These are phyloP conservation scores for Rostratula benghalensis DNA, from an alignment of 2,113 vertebrate genomes.

Conservation along the genomic window DNA sequence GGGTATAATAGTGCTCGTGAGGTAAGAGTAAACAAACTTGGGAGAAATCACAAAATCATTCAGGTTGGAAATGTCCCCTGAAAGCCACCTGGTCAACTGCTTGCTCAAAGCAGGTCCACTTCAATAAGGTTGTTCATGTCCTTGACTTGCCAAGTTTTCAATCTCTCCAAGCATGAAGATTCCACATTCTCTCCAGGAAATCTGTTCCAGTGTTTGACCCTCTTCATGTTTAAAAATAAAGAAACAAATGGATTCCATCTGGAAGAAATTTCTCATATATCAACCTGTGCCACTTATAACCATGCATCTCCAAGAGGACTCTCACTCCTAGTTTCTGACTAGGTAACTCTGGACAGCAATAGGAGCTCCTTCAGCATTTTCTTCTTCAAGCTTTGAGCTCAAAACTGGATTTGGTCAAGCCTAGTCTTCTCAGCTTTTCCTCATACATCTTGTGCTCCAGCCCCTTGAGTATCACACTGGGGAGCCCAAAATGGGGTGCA, in stretches of 20 bases:
- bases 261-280: background rate
- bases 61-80: background rate
- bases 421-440: background rate
- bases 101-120: background rate
- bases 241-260: background rate
- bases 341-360: background rate
- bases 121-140: background rate
- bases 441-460: background rate
- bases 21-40: background rate
- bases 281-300: rapidly evolving
- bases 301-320: background rate
- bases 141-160: background rate
- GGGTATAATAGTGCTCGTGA: background rate
- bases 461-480: background rate
- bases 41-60: background rate
- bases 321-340: background rate
- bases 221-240: background rate
- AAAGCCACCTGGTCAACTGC: background rate
- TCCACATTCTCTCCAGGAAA: background rate
- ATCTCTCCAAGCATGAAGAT: background rate
- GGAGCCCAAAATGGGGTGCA: background rate
- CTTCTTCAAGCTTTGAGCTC: background rate
- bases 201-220: background rate
- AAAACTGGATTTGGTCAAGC: background rate
- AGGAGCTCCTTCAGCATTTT: background rate